Conservation (phyloP, 2,113 vertebrate genomes). For the Alaudala cheleensis region DNA sequence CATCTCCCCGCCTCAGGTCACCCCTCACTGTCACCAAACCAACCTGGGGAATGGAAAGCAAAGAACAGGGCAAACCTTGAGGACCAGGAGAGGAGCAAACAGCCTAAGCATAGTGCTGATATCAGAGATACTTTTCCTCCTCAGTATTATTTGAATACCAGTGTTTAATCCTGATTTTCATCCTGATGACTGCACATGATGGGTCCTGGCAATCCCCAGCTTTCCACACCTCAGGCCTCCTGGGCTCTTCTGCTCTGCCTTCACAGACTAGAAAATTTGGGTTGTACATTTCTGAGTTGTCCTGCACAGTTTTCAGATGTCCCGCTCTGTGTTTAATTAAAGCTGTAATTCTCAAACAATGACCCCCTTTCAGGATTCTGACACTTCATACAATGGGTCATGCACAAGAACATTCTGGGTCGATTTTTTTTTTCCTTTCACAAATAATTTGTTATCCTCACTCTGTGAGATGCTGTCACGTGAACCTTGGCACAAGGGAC, state of each 20-base stretch:
- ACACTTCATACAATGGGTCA: not conserved
- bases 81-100: not conserved
- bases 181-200: not conserved
- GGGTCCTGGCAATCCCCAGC: not conserved
- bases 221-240: not conserved
- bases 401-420: not conserved
- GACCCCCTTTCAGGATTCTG: not conserved
- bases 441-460: not conserved
- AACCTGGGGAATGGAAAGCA: not conserved
- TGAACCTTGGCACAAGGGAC: not conserved
- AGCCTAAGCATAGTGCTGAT: accelerated
- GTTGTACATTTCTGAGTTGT: not conserved
- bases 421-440: not conserved
- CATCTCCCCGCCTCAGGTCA: not conserved
- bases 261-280: not conserved
- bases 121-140: accelerated
- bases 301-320: not conserved
- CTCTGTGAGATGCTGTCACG: not conserved
- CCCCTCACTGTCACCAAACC: not conserved
- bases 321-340: not conserved
- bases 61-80: not conserved
- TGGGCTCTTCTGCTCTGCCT: not conserved
- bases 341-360: not conserved
- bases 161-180: not conserved
- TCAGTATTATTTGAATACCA: not conserved